Evolutionary conservation across 1,140 invertebrate genomes (phyloP).

Genomic region (Physella acuta): DNA sequence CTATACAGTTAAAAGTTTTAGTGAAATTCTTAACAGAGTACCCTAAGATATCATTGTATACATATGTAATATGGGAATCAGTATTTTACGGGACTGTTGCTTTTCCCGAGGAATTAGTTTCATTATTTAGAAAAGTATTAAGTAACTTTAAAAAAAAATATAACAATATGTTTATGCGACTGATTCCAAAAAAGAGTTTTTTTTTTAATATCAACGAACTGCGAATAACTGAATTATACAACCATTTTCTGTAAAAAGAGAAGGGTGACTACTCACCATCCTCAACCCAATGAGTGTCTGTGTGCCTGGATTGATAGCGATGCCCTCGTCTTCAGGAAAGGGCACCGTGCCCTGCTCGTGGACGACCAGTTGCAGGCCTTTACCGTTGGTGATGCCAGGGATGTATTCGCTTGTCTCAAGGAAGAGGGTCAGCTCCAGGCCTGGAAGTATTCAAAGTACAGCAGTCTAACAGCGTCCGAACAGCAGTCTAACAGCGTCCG

Average conservation of each 20-base stretch:
- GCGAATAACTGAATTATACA: not conserved
- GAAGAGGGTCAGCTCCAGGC: conserved; percentile 40
- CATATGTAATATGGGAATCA: too few species aligned
- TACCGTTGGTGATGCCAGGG: conserved; percentile 35
- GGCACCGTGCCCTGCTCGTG: conserved; percentile 39
- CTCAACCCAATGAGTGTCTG: conserved; percentile 51
- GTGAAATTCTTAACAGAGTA: too few species aligned
- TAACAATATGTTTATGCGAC: not conserved
- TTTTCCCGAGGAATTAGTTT: not conserved
- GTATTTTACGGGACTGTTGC: not conserved
- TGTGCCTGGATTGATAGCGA: conserved; percentile 48
- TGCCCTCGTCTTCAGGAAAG: conserved; percentile 51
- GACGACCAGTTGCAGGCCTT: conserved; percentile 36
- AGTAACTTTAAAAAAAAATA: not conserved
- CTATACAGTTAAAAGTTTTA: too few species aligned
- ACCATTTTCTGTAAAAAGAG: too few species aligned
- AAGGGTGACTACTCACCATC: conserved; percentile 26
- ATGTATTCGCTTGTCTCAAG: conserved; percentile 43
- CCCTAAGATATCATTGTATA: too few species aligned
- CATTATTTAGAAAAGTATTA: not conserved
- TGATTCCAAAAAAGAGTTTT: not conserved
- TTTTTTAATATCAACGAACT: not conserved
- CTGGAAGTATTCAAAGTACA: too few species aligned
- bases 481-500: too few species aligned
- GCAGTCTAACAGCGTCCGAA: too few species aligned